Evolutionary conservation across 2,113 vertebrate genomes (phyloP).

Genomic region (Eclectus roratus): DNA sequence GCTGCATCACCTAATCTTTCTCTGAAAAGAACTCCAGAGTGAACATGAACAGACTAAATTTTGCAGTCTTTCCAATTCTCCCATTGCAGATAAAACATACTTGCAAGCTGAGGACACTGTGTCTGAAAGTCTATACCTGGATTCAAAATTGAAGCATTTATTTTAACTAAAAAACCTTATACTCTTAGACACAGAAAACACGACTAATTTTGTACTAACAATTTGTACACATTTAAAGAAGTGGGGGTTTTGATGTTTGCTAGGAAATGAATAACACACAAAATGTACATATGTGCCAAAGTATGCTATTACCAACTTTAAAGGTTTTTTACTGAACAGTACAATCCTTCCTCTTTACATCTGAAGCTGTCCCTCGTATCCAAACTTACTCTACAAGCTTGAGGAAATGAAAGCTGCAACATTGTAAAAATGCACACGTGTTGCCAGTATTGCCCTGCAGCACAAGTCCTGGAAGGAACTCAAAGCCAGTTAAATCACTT

Average conservation of each 20-base stretch:
- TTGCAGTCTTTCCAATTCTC: background rate
- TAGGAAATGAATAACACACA: background rate
- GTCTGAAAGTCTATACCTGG: background rate
- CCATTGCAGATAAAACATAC: background rate
- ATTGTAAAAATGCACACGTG: background rate
- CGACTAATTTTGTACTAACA: background rate
- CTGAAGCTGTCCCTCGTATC: background rate
- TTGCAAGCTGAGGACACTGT: background rate
- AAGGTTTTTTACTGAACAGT: background rate
- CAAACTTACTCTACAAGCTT: background rate
- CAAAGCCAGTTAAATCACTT: background rate
- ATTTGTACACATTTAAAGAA: background rate
- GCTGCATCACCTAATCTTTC: background rate
- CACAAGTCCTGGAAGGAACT: background rate
- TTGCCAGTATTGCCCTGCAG: background rate
- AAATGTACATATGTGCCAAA: background rate
- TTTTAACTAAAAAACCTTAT: background rate
- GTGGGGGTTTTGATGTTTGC: background rate
- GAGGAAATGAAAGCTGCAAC: background rate
- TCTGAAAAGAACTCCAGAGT: background rate
- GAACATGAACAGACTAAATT: background rate
- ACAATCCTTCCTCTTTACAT: background rate
- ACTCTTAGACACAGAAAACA: background rate
- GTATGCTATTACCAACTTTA: background rate
- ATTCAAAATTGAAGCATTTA: background rate